phyloP scores from a whole-genome alignment of 1,140 invertebrate species.

The Araneus ventricosus region DNA sequence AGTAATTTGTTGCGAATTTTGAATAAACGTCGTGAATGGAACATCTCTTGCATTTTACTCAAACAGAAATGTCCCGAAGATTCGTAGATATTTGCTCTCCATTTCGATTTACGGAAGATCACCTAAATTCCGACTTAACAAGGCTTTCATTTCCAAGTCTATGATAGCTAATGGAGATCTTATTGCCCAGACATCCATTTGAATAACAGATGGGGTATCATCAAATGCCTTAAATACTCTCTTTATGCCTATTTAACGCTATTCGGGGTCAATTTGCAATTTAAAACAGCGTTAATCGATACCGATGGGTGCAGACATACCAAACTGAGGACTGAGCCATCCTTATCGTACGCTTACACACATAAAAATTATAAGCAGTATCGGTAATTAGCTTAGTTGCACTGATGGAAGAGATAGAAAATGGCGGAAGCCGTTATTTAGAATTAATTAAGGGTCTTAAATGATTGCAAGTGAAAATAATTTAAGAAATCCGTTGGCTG shows the following conservation, averaged over 20 bases:
- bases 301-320: not conserved
- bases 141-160: not conserved
- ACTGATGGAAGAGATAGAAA: not conserved
- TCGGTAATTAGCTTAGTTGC: not conserved
- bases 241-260: conserved; percentile 45
- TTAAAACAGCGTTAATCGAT: conserved; percentile 69
- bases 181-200: conserved; percentile 10
- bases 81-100: not conserved
- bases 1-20: too few species aligned
- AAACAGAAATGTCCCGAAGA: too few species aligned
- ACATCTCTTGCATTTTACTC: too few species aligned
- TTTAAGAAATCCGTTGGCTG: too few species aligned
- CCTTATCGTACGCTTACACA: not conserved
- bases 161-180: conserved; percentile 30
- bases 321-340: too few species aligned
- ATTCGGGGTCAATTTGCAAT: conserved; percentile 45
- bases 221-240: conserved; percentile 37
- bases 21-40: too few species aligned
- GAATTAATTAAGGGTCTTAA: conserved; percentile 9
- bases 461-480: not conserved
- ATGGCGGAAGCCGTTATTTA: not conserved
- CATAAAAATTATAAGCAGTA: conserved; percentile 24
- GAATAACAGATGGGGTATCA: conserved; percentile 44
- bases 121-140: not conserved
- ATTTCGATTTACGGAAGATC: not conserved